Percentiles rank a stretch among this genome's conserved stretches.
Evolutionary conservation across 2,888 invertebrate genomes (phyloP).

Genomic region (Sepiola atlantica): DNA sequence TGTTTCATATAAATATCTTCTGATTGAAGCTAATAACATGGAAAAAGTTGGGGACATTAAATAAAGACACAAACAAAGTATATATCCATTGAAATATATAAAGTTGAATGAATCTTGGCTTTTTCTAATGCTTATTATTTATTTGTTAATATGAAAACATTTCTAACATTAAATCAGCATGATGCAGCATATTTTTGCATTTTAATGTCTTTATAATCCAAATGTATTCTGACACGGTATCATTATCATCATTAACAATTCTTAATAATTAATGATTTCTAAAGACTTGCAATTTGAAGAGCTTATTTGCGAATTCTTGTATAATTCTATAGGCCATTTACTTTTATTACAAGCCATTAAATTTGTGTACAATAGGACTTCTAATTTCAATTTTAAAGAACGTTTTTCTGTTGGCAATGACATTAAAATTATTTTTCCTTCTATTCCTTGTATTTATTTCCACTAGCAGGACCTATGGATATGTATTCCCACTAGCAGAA

Average conservation of each 20-base stretch:
- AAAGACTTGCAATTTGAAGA: neutral
- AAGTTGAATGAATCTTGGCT: neutral
- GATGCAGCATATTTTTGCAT: constrained; percentile 15
- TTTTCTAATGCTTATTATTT: neutral
- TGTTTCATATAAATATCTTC: neutral
- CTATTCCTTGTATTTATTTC: neutral
- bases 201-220: neutral
- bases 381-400: neutral
- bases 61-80: neutral
- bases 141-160: neutral
- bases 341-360: neutral
- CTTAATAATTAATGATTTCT: neutral
- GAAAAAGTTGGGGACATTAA: neutral
- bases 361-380: neutral
- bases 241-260: neutral
- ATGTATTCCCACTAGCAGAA: no score
- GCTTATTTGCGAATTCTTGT: neutral
- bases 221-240: neutral
- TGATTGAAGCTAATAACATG: neutral
- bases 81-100: neutral
- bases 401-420: neutral
- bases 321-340: neutral
- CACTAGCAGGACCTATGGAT: no score
- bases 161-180: neutral
- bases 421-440: neutral